Conservation (phyloP, 2,113 vertebrate genomes). For the Sitta europaea region DNA sequence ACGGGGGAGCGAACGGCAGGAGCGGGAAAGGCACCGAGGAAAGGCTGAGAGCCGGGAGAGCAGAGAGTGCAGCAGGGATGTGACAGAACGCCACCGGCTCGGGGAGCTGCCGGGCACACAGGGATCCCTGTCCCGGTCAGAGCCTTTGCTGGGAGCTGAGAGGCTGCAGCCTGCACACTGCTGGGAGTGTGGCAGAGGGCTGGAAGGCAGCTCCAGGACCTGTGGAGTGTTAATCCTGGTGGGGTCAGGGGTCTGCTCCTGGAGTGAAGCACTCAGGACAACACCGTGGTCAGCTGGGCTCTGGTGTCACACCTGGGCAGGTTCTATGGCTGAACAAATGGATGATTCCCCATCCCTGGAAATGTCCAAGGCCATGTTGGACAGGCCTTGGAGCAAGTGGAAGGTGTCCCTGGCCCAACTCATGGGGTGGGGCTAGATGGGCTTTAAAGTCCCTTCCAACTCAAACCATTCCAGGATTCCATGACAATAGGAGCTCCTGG, state of each 20-base stretch:
- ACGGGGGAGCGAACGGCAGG: not conserved
- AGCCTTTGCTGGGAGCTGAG: not conserved
- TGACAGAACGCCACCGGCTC: fast-evolving
- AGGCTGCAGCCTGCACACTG: fast-evolving
- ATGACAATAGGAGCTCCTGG: not conserved
- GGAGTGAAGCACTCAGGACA: fast-evolving
- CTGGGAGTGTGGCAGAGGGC: fast-evolving
- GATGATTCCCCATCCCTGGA: not conserved
- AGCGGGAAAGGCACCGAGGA: not conserved
- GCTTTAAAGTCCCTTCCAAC: not conserved
- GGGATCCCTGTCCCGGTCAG: not conserved
- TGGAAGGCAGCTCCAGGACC: not conserved
- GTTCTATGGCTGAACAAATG: fast-evolving
- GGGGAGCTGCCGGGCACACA: not conserved
- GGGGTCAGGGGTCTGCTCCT: not conserved
- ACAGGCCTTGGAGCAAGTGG: not conserved
- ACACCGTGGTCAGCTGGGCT: fast-evolving
- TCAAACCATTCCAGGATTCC: not conserved
- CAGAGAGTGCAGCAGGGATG: fast-evolving
- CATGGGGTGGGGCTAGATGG: not conserved
- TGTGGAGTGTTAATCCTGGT: fast-evolving
- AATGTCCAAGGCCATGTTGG: not conserved
- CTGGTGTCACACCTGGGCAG: not conserved
- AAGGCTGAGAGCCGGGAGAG: not conserved
- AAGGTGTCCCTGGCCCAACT: not conserved